Base-by-base conservation (phyloP, 2,113 vertebrate species). In the Atherinomorus stipes region DNA sequence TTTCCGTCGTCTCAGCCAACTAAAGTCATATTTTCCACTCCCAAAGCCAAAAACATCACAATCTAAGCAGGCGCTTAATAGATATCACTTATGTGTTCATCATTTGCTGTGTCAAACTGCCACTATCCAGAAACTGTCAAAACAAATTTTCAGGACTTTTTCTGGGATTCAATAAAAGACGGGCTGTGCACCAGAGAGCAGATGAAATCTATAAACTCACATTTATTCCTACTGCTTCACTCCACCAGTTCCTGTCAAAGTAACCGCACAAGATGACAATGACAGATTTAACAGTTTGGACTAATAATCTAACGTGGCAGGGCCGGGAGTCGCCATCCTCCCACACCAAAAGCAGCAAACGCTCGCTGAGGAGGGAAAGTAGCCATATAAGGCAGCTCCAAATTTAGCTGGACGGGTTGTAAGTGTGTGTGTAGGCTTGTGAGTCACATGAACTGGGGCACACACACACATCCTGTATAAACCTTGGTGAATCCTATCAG, bases 351-450 rank as follows among this genome's bases (percentile, higher is more conserved):
- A 60, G 26, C 28, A 58, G 16, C 51, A 37, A 60, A 53, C 57
- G 3, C 11, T 66, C n/a, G 61, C 31, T 45, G 71, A 71, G 31
- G 52, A 7, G 40, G n/a, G 61, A 78, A 76, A 73, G 52, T 34
- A 13, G 22, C 80, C 86, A 50, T 87, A 83, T 73, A 76, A 81
- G 76, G 82, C 18, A 70, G 58, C 71, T 71, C 77, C 81, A 83
- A 9, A 89, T 81, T 70, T 82, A 80, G 71, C 59, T 11, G 50
- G 58, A 51, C 9, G 12, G 23, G 7, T 4, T 66, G 62, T 71
- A 7, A 19, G 56, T 61, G 67, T 74, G 63, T 77, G 67, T 73
- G 66, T 77, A 69, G 61, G 75, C 65, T 57, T 78, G 65, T 44
- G 67, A 85, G 57, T 87, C 80, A 80, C 68, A 72, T 77, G 50